Evolutionary conservation across 2,888 invertebrate genomes (phyloP), one percentile per base, ranked within the genome.

Genomic region (Stenchaetothrips biformis): DNA sequence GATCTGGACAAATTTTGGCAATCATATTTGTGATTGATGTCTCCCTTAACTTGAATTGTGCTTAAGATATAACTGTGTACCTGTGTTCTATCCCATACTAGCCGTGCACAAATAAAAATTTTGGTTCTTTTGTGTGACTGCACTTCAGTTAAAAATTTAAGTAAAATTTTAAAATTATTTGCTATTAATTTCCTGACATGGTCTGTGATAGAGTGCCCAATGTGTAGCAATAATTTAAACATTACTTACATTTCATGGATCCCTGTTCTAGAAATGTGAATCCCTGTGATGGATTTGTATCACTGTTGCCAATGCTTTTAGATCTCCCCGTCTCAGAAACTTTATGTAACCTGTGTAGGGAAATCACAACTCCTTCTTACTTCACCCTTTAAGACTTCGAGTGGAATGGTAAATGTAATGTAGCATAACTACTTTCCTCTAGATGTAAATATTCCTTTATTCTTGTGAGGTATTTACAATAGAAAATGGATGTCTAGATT

Each of bases 141-240:
- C 53, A 53, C 16, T 53, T 4, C 53, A 53, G 16, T 53, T 53
- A 13, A 53, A 53, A 53, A 11, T 11, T 25, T 11, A 2, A 2
- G 9, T 11, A 25, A 74, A 25, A 25, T 25, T 11, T 25, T 74
- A 11, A 25, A 4, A 7, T 67, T 21, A 7, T 74, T 21, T 74
- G 11, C 25, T n/a, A n/a, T 7, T 21, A 25, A n/a, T 67, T 21
- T 9, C n/a, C 21, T 21, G 21, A n/a, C 21, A 7, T 67, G 21
- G 25, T 74, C 67, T 74, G 67, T 74, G 67, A 74, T 74, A 74
- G 67, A 59, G 18, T 74, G 67, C 25, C 67, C 21, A 25, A 21
- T 25, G 25, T 74, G n/a, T 74, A 74, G 67, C 67, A 74, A 74
- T 74, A 74, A 74, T 74, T 25, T 11, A 74, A 4, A 7, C 21